Base-by-base conservation (phyloP, 2,113 vertebrate species). In the Ctenomys sociabilis region DNA sequence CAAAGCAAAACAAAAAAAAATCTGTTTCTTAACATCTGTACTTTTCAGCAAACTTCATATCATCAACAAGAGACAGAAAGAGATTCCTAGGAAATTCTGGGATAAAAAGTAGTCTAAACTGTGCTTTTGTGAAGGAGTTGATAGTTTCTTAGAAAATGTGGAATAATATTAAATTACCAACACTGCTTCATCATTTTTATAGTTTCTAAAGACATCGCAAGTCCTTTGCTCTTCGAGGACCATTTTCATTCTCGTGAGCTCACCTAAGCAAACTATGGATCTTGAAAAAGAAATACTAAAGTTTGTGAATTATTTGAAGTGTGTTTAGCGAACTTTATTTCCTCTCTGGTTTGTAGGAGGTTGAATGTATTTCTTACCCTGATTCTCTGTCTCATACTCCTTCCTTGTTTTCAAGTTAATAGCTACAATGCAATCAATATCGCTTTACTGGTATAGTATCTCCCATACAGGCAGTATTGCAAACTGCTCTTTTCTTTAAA, bases 401-500 rank as follows among this genome's bases (percentile, higher is more conserved):
- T 91, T 93, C 43, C 73, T 94, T 92, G 66, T 96, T 96, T 98
- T 92, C 66, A 52, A 91, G 66, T 97, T 97, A 97, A 96, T 93
- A 96, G 72, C 82, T 96, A 90, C 78, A 80, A 26, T 87, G 30
- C 77, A 95, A 91, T 97, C 96, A 96, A 96, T 97, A 96, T 30
- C 1, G 0, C 14, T 97, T 93, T 88, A 82, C 63, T 10, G 72
- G n/a, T 84, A 92, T 92, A 88, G 49, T 40, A 82, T 84, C 52
- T 88, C 80, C 63, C 95, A 91, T 63, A 84, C 32, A 95, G 78
- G 66, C 73, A 93, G 84, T 96, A 77, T 63, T 68, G 57, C 37
- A 95, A 97, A 96, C 75, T 97, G 24, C 26, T 94, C 95, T 97
- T 95, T 96, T 92, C 94, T 97, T 97, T 98, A 97, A 97, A 96